Evolutionary conservation across 1,140 invertebrate genomes (phyloP).

Genomic region (Drosophila melanica): DNA sequence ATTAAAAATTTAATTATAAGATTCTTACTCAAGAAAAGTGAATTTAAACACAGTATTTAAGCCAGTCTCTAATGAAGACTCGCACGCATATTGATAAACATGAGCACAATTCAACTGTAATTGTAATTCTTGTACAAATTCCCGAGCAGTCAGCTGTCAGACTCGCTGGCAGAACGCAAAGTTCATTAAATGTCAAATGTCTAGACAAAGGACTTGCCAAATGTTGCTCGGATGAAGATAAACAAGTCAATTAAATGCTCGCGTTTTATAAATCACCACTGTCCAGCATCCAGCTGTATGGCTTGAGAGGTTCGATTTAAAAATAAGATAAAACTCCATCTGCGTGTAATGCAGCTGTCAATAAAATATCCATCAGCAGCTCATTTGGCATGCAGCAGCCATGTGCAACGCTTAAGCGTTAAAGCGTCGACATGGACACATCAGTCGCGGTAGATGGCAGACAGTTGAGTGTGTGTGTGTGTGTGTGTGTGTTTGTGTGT

Average conservation of each 20-base stretch:
- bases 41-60: too few species aligned
- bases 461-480: too few species aligned
- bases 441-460: not conserved
- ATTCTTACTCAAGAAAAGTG: too few species aligned
- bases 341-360: slow-evolving; percentile 15
- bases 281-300: not conserved
- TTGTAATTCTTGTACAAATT: not conserved
- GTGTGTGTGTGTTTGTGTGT: too few species aligned
- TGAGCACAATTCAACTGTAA: not conserved
- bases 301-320: slow-evolving; percentile 22
- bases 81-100: not conserved
- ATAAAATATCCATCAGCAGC: slow-evolving; percentile 52
- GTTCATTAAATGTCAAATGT: slow-evolving; percentile 23
- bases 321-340: slow-evolving; percentile 9
- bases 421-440: slow-evolving; percentile 49
- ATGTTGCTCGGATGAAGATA: not conserved
- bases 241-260: slow-evolving; percentile 12
- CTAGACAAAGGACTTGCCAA: slow-evolving; percentile 20
- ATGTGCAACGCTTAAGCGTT: slow-evolving; percentile 41
- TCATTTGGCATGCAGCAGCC: slow-evolving; percentile 52
- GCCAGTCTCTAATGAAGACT: not conserved
- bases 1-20: too few species aligned
- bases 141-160: not conserved
- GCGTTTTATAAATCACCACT: not conserved
- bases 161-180: not conserved